Evolutionary conservation across 2,113 vertebrate genomes (phyloP).

Genomic region (Hiodon alosoides): DNA sequence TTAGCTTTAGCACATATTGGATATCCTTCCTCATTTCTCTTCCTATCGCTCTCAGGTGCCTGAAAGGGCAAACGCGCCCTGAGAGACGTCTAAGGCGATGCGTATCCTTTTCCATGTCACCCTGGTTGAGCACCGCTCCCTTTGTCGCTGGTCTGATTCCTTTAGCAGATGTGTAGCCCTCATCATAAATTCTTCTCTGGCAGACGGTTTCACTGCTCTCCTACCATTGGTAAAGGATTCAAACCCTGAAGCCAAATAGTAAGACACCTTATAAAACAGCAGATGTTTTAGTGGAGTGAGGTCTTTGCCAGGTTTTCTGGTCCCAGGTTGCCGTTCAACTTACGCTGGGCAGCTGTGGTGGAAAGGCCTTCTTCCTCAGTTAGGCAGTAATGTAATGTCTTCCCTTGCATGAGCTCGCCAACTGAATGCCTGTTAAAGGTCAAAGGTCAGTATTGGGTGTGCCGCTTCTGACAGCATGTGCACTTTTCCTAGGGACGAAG

Average conservation of each 20-base stretch:
- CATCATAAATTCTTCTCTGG: background rate
- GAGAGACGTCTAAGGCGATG: background rate
- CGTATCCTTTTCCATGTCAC: background rate
- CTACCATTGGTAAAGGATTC: background rate
- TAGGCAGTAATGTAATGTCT: too few relatives aligned
- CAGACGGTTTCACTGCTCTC: conserved; percentile 16
- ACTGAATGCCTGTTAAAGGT: too few relatives aligned
- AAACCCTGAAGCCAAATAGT: conserved; percentile 2
- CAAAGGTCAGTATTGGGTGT: too few relatives aligned
- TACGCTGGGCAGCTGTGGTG: too few relatives aligned
- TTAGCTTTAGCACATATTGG: background rate
- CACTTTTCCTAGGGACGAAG: too few relatives aligned
- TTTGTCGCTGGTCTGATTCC: background rate
- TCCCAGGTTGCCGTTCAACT: too few relatives aligned
- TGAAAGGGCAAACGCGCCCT: background rate
- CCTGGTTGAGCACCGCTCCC: background rate
- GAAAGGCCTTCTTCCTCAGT: too few relatives aligned
- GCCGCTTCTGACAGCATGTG: too few relatives aligned
- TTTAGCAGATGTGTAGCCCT: conserved; percentile 12
- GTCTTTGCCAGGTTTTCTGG: too few relatives aligned
- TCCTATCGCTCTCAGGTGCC: background rate
- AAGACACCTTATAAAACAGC: conserved; percentile 3
- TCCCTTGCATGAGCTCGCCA: too few relatives aligned
- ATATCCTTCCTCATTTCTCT: background rate
- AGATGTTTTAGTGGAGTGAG: conserved; percentile 1